phyloP scores from a whole-genome alignment of 2,888 invertebrate species.

The Ischnus inquisitorius region DNA sequence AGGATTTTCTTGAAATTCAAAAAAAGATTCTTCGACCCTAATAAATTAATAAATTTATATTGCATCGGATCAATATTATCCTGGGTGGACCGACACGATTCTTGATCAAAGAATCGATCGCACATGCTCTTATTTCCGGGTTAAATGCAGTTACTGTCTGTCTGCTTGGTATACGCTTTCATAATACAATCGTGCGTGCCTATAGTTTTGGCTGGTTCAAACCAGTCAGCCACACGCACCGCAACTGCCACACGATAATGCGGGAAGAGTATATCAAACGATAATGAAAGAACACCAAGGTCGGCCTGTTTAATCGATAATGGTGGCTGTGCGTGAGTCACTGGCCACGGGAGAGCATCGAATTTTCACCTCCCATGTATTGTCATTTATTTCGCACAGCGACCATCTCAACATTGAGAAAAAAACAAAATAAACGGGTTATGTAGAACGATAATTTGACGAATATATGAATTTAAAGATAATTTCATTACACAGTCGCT shows the following conservation, averaged over 20 bases:
- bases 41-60: too few species aligned
- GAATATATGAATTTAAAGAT: background rate
- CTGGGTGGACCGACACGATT: conserved; percentile 29
- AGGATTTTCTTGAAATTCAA: too few species aligned
- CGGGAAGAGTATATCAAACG: conserved; percentile 17
- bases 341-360: conserved; percentile 11
- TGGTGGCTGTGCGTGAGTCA: conserved; percentile 30
- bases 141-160: background rate
- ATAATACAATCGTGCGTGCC: background rate
- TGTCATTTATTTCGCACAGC: background rate
- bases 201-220: conserved; percentile 26
- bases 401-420: too few species aligned
- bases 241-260: conserved; percentile 16
- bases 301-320: conserved; percentile 60
- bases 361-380: conserved; percentile 17
- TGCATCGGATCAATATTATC: too few species aligned
- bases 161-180: background rate
- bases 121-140: conserved; percentile 14
- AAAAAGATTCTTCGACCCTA: too few species aligned
- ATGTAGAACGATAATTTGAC: too few species aligned
- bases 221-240: conserved; percentile 11
- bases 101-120: conserved; percentile 23
- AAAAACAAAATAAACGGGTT: too few species aligned
- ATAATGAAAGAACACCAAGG: conserved; percentile 43
- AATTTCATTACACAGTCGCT: too few species aligned